Evolutionary conservation across 2,888 invertebrate genomes (phyloP), one percentile per base, ranked within the genome.

Genomic region (Diogma glabrata): DNA sequence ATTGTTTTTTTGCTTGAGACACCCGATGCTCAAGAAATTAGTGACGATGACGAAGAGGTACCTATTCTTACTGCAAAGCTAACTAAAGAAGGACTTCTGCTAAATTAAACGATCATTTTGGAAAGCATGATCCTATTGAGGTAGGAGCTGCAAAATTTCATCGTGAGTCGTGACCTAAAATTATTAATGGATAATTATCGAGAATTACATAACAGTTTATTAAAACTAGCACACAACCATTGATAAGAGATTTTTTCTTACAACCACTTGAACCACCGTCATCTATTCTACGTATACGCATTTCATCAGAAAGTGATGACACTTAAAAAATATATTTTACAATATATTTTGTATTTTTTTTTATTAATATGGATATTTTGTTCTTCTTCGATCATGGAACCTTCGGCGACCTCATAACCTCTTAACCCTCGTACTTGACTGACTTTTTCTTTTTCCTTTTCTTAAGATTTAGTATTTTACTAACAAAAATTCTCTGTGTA

Each of bases 11-110:
- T 14, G 30, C 33, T 28, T 52, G 46, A 46, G 46, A 23, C 49
- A 49, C 26, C 46, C 26, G 45, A 52, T 36, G 36, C 17, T 14
- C 7, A 36, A 3, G 26, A 52, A 47, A 50, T 23, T 46, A 33
- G 45, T 23, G 28, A 50, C 24, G 17, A 23, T 36, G 52, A 26
- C 46, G 26, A 50, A 49, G 49, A 46, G 36, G 38, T 50, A 40
- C 33, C 43, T 26, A 38, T 23, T 19, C 43, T 47, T 12, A 47
- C 28, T 19, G 47, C 28, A 23, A 16, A 47, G 23, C n/a, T 23
- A 51, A 23, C 40, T 48, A 48, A 48, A 48, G 26, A 49, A 52
- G 45, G 45, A 22, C 49, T 52, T 2, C 6, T 28, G 28, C 28
- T 28, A 28, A 28, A 28, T 28, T 28, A 10, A 28, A 10, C 28